These are phyloP conservation scores for Xiphydria camelus DNA, from an alignment of 2,888 invertebrate species.

Conservation along the genomic window DNA sequence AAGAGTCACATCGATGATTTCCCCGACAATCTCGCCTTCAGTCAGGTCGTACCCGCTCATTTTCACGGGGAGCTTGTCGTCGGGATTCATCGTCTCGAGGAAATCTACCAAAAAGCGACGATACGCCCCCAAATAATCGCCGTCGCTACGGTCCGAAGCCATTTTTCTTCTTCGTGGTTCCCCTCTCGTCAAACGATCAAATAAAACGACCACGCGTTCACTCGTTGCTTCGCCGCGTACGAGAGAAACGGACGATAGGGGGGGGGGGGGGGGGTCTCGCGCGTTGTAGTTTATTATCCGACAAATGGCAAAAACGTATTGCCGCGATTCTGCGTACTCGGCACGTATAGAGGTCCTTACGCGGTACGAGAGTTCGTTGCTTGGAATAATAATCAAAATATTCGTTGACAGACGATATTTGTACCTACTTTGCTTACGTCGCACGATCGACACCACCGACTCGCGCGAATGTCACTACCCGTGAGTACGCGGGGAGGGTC, in stretches of 20 bases:
- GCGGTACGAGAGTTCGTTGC: too few species aligned
- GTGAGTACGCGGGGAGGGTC: too few species aligned
- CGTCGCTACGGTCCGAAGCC: conserved; percentile 53
- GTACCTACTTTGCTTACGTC: conserved; percentile 46
- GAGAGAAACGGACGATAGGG: too few species aligned
- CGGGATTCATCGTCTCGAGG: conserved; percentile 69
- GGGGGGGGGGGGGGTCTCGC: too few species aligned
- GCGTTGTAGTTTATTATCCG: too few species aligned
- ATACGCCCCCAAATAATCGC: conserved; percentile 72
- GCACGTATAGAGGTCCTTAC: too few species aligned
- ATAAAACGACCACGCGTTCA: too few species aligned
- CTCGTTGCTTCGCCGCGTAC: too few species aligned
- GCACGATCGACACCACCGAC: conserved; percentile 33
- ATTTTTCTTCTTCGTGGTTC: conserved; percentile 30
- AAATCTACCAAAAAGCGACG: conserved; percentile 75
- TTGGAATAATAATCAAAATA: conserved; percentile 19
- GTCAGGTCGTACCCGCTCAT: conserved; percentile 71
- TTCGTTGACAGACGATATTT: conserved; percentile 41
- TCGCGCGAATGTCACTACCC: background rate
- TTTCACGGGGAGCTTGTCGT: conserved; percentile 75
- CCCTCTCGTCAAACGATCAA: too few species aligned
- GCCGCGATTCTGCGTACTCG: too few species aligned
- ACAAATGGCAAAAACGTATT: too few species aligned
- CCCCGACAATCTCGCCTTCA: conserved; percentile 72
- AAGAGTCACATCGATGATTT: conserved; percentile 75